These are phyloP conservation scores for Ceratothoa steindachneri DNA, from an alignment of 2,888 invertebrate genomes.

Conservation along the genomic window DNA sequence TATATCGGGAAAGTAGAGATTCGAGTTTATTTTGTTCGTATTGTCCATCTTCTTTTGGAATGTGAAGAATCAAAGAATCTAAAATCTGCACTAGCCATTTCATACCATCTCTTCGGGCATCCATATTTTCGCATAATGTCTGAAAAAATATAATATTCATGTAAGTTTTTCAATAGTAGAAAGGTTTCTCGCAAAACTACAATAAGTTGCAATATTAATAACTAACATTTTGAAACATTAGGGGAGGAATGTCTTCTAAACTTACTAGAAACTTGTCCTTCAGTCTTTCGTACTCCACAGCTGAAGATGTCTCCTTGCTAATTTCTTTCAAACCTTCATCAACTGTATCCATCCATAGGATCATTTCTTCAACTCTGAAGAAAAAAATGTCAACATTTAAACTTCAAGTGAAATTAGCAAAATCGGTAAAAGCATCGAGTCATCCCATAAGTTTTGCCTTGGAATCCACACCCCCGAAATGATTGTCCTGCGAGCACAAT, in stretches of 20 bases:
- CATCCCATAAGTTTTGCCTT: too few species aligned
- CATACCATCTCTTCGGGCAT: constrained; percentile 85
- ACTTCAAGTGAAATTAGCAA: too few species aligned
- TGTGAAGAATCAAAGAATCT: constrained; percentile 76
- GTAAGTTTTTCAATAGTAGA: too few species aligned
- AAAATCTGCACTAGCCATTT: constrained; percentile 90
- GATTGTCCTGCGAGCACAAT: too few species aligned
- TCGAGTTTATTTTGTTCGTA: constrained; percentile 77
- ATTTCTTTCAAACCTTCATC: constrained; percentile 77
- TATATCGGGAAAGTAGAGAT: constrained; percentile 77
- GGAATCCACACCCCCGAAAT: too few species aligned
- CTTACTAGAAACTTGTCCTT: constrained; percentile 66
- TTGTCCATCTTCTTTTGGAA: constrained; percentile 72
- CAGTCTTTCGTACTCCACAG: constrained; percentile 85
- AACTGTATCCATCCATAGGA: constrained; percentile 84
- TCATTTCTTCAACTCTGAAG: constrained; percentile 70
- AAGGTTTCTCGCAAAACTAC: too few species aligned
- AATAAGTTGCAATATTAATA: too few species aligned
- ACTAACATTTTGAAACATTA: too few species aligned
- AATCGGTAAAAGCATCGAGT: too few species aligned
- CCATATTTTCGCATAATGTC: constrained; percentile 86
- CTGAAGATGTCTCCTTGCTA: constrained; percentile 74
- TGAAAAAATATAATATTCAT: constrained; percentile 52
- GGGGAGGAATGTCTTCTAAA: constrained; percentile 77
- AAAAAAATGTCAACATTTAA: too few species aligned